Evolutionary conservation across 2,888 invertebrate species (phyloP), one percentile per base, ranked within the genome.

Genomic region (Heliconius cydno): DNA sequence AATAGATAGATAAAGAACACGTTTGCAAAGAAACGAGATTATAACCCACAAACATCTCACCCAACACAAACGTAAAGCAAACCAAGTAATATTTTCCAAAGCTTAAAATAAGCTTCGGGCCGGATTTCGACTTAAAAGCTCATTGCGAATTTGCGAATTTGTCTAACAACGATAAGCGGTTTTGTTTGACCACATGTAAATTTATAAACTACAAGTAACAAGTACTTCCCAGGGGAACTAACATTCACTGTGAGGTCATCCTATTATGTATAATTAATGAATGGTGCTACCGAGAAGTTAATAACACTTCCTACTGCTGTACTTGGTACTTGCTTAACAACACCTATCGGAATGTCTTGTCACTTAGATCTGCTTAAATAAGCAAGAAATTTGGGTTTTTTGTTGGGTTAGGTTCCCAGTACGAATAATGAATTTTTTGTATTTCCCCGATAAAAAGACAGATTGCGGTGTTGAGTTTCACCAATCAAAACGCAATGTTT

Each of bases 131-230:
- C 57, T 22, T 72, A 73, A 73, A 73, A 34, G 57, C 57, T 73
- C 52, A 73, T 73, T 73, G 34, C 22, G 34, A 73, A 60, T 60
- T 34, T 9, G 25, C 9, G 38, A 60, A 34, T n/a, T 73, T 60
- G 13, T 30, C 60, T 38, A n/a, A 73, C 57, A 34, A 34, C 60
- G 60, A 73, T 72, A 72, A 73, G 73, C 73, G 73, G 73, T 73
- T 72, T 73, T 73, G 73, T 60, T 73, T 15, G 57, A 73, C 73
- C 60, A 38, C 57, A 60, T 34, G 38, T 15, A 60, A 25, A 73
- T 60, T 73, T 60, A n/a, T 38, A 60, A 60, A 34, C 25, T 73
- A 38, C n/a, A 30, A 71, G 71, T 41, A 19, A 72, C 72, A 72
- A 72, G 57, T 30, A 57, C 57, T n/a, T 72, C 72, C 72, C 30